Evolutionary conservation across 2,797 vertebrate species (phyloP), one percentile per base, ranked within the genome.

Genomic region (Lacerta bilineata): DNA sequence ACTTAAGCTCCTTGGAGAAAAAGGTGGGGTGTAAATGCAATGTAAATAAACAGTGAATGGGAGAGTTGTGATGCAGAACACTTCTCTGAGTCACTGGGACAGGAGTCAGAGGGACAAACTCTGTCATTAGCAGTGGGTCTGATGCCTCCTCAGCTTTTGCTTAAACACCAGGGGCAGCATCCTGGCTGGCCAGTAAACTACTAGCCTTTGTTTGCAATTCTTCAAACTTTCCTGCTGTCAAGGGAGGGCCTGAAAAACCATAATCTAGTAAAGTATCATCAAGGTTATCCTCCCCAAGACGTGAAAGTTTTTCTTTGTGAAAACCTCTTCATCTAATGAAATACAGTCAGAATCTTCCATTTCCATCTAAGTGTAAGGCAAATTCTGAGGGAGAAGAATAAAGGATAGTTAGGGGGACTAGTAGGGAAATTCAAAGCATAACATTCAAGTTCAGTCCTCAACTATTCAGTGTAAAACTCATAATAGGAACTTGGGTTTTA

Each of bases 201-300:
- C 4, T 66, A 29, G 8, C 55, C 59, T 69, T 8, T 4, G 3
- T 61, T 11, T 77, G 2, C 3, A 85, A 4, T 1, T 2, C 18
- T 9, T 87, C 77, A 76, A 25, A 46, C 23, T 20, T 79, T 59
- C 2, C 75, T 9, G 43, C 1, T 64, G 23, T 77, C 29, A 46
- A 46, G 76, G 27, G 10, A 59, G 18, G 0, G 5, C 8, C 39
- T 8, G 55, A 88, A 50, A 91, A 84, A 15, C 74, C 68, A 66
- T 83, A 89, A 11, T 91, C 55, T 8, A 90, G 75, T 18, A 15
- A 4, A 4, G 33, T 91, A 84, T 87, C 90, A 82, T 89, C 39
- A 0, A 23, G 6, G 13, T 68, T 92, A 72, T 92, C 87, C 13
- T 90, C 82, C 64, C 61, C 83, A 4, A 89, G 84, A 2, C 41